Conservation (phyloP, 1,140 invertebrate species). For the Drosophila athabasca region DNA sequence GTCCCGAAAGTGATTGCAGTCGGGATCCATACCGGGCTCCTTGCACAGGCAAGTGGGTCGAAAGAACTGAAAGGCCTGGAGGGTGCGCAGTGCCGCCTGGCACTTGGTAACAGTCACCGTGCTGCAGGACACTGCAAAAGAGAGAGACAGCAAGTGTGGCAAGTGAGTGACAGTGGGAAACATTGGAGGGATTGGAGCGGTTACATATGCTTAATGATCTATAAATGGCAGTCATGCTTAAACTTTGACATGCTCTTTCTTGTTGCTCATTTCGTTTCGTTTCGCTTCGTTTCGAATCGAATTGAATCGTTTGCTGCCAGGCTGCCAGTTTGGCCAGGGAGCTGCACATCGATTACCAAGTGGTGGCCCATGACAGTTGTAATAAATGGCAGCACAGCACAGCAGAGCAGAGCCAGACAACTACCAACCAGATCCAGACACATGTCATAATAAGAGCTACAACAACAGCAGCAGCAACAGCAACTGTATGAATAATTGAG, state of each 20-base stretch:
- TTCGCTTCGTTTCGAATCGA: too few species aligned
- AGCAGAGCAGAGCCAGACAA: constrained; percentile 65
- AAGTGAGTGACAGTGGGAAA: constrained; percentile 35
- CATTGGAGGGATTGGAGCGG: constrained; percentile 31
- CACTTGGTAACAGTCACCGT: constrained; percentile 96
- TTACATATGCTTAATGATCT: constrained; percentile 67
- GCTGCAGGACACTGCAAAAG: constrained; percentile 93
- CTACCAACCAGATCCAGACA: constrained; percentile 76
- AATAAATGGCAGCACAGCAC: constrained; percentile 68
- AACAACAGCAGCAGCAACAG: constrained; percentile 37
- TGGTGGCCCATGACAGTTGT: constrained; percentile 71
- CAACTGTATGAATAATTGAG: constrained; percentile 78
- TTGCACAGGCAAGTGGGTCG: constrained; percentile 95
- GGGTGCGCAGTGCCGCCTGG: constrained; percentile 92
- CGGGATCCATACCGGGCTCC: constrained; percentile 93
- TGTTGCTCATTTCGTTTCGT: constrained; percentile 45
- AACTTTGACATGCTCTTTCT: constrained; percentile 65
- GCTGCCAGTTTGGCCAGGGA: constrained; percentile 20
- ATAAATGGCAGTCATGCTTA: constrained; percentile 76
- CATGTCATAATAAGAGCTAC: constrained; percentile 70
- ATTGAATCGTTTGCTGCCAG: too few species aligned
- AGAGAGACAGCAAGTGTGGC: constrained; percentile 12
- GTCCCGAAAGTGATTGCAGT: constrained; percentile 95
- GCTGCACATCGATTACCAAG: constrained; percentile 67
- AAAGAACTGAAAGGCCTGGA: constrained; percentile 95